phyloP scores from a whole-genome alignment of 2,888 invertebrate species.

The Eupithecia tripunctaria region DNA sequence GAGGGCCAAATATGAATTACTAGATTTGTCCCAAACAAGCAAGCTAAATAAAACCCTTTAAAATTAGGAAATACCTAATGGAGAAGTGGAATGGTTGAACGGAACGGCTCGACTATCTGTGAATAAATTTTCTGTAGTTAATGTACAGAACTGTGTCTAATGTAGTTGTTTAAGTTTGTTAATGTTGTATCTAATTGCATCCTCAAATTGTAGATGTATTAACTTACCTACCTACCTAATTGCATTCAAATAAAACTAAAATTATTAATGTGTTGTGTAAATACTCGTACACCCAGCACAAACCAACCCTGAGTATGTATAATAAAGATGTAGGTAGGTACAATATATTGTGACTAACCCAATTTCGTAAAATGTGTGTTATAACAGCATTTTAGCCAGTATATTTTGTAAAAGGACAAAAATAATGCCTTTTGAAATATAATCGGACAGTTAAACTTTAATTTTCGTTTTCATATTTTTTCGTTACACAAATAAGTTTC shows the following conservation, averaged over 20 bases:
- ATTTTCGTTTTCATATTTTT: not conserved
- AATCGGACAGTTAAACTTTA: not conserved
- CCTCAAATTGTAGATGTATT: constrained; percentile 5
- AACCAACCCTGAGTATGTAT: not conserved
- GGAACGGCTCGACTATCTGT: constrained; percentile 55
- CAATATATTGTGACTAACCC: not conserved
- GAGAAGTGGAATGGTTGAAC: not conserved
- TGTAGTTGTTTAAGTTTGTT: constrained; percentile 16
- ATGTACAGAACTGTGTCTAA: constrained; percentile 36
- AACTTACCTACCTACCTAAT: not conserved
- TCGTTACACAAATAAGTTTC: not conserved
- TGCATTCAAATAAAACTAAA: not conserved
- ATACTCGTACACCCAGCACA: not conserved
- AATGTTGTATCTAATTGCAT: constrained; percentile 32
- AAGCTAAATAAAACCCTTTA: too few relatives aligned
- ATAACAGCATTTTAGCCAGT: not conserved
- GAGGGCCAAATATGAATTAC: too few relatives aligned
- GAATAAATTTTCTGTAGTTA: constrained; percentile 57
- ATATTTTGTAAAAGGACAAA: not conserved
- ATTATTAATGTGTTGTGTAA: not conserved
- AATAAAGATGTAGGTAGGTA: not conserved
- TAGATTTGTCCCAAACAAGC: too few relatives aligned
- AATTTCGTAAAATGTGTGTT: not conserved
- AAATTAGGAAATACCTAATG: not conserved
- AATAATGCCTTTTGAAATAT: not conserved